Base-by-base conservation (phyloP, 2,113 vertebrate species). In the Ciconia boyciana region DNA sequence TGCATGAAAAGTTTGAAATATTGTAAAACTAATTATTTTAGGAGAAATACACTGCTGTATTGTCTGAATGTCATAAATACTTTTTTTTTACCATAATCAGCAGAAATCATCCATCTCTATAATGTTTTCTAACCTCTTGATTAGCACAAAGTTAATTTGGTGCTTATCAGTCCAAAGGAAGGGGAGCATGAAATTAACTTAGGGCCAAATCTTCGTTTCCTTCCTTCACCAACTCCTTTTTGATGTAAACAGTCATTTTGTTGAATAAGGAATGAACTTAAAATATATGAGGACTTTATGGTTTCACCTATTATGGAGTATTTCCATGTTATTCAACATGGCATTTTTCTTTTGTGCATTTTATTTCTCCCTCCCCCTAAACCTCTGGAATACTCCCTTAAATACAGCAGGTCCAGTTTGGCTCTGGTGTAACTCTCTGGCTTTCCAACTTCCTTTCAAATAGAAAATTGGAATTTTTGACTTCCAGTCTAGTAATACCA, bases 121-220 rank as follows among this genome's bases (percentile, higher is more conserved):
- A 91, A 58, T 68, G 44, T 82, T 90, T 91, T 89, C 60, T 87
- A 93, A 36, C 31, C 26, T 91, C 84, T 77, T 72, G 64, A 95
- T 96, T 96, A 94, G 44, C 75, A 94, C 65, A 81, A 91, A 95
- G 54, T 95, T 95, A 71, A 87, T 83, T 84, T 90, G 74, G 57
- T 80, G 11, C 64, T 83, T 94, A 95, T 85, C 83, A 89, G 69
- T 90, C 65, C 62, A 85, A 91, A 87, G 76, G 57, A 94, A 93
- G 31, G 51, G n/a, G 65, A 96, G n/a, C 57, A 93, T 86, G 84
- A 95, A 89, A 94, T 97, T 92, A 96, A 90, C 39, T 78, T 75
- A 72, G 46, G 71, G 70, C 43, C 83, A 87, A 71, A 96, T 96
- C 51, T 94, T 95, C 3, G 5, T 89, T 84, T 94, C 26, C 24